Evolutionary conservation across 1,140 invertebrate genomes (phyloP).

Genomic region (Dendroctonus ponderosae): DNA sequence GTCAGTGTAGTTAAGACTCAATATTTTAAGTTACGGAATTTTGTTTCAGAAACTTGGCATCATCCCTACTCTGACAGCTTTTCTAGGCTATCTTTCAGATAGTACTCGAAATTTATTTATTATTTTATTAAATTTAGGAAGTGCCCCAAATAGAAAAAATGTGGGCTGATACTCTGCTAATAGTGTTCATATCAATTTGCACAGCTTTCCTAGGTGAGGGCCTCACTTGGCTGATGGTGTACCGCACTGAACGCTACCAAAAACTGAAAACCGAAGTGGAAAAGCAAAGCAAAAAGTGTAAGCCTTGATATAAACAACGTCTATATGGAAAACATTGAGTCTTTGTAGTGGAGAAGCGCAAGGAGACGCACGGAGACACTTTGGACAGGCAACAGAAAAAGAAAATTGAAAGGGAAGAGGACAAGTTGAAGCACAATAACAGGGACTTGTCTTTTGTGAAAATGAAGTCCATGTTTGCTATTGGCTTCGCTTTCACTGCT

Average conservation of each 20-base stretch:
- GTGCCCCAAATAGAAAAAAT: slow-evolving; percentile 53
- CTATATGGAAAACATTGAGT: background rate
- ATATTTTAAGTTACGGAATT: too few species aligned
- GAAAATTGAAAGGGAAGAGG: slow-evolving; percentile 97
- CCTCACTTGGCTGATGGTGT: slow-evolving; percentile 96
- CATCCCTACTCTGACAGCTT: background rate
- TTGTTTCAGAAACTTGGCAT: background rate
- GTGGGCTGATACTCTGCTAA: slow-evolving; percentile 92
- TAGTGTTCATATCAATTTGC: slow-evolving; percentile 95
- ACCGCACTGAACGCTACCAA: slow-evolving; percentile 97
- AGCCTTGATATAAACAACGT: slow-evolving; percentile 45
- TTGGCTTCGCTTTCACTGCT: slow-evolving; percentile 96
- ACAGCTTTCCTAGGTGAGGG: slow-evolving; percentile 97
- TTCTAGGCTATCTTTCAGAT: slow-evolving; percentile 30
- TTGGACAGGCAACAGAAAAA: slow-evolving; percentile 95
- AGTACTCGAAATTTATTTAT: slow-evolving; percentile 49
- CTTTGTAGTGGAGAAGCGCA: slow-evolving; percentile 87
- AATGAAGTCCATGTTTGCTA: slow-evolving; percentile 99
- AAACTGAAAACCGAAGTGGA: slow-evolving; percentile 94
- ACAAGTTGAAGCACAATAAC: slow-evolving; percentile 96
- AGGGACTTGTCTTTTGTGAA: slow-evolving; percentile 96
- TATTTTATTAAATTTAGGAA: slow-evolving; percentile 55
- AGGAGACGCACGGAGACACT: slow-evolving; percentile 92
- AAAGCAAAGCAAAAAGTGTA: slow-evolving; percentile 93
- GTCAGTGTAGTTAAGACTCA: too few species aligned